A percentile compares a stretch with the other conserved stretches of the same genome.
These are phyloP conservation scores for Verasper variegatus DNA, from an alignment of 2,113 vertebrate genomes.

Conservation along the genomic window DNA sequence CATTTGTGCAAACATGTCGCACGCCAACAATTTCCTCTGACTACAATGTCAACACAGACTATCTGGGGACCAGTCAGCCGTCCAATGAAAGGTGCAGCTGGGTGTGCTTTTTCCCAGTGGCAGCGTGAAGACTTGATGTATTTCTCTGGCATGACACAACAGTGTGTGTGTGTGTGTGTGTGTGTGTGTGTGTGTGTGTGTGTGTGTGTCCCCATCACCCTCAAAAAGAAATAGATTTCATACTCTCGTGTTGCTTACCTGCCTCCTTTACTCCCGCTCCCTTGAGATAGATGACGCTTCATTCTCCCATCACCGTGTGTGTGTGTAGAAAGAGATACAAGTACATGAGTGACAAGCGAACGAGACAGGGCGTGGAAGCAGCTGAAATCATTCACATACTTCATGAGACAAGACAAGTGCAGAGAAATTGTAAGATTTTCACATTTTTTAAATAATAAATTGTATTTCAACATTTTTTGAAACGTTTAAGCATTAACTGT, in stretches of 20 bases:
- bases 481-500: too few species aligned
- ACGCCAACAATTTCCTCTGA: conserved; percentile 29
- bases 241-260: too few species aligned
- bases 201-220: too few species aligned
- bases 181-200: too few species aligned
- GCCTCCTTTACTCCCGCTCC: too few species aligned
- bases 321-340: neutral
- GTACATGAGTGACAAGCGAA: conserved; percentile 10
- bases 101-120: conserved; percentile 7
- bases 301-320: too few species aligned
- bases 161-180: neutral
- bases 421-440: conserved; percentile 6
- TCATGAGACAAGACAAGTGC: conserved; percentile 10
- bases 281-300: too few species aligned
- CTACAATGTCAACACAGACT: conserved; percentile 53
- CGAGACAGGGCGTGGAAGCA: neutral
- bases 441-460: too few species aligned
- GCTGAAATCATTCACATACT: conserved; percentile 21
- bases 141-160: conserved; percentile 37
- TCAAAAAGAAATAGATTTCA: too few species aligned
- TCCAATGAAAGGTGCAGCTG: conserved; percentile 31
- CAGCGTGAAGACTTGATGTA: conserved; percentile 31
- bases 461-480: too few species aligned
- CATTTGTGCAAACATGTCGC: conserved; percentile 22
- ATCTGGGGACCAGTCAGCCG: conserved; percentile 30